Percentiles rank a stretch among this genome's conserved stretches.
phyloP scores from a whole-genome alignment of 2,888 invertebrate species.

The Drosophila nigritarsus region DNA sequence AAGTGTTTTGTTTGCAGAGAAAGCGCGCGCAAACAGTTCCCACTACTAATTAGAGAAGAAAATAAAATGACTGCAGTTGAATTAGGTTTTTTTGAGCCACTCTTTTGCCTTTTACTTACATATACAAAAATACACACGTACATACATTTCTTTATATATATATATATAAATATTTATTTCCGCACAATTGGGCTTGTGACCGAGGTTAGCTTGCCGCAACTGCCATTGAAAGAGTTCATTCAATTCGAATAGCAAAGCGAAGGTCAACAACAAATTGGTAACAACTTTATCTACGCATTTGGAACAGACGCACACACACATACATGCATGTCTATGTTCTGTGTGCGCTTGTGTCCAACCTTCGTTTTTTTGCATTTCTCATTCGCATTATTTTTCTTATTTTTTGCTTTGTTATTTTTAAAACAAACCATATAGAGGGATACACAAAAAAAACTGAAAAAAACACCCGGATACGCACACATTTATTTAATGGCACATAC shows the following conservation, averaged over 20 bases:
- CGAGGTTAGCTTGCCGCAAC: conserved; percentile 62
- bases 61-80: conserved; percentile 36
- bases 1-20: conserved; percentile 52
- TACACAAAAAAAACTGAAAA: conserved; percentile 1
- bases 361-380: conserved; percentile 47
- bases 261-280: conserved; percentile 70
- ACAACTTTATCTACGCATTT: conserved; percentile 57
- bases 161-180: conserved; percentile 43
- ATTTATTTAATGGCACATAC: conserved; percentile 1
- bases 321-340: conserved; percentile 28
- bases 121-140: conserved; percentile 4
- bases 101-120: conserved; percentile 22
- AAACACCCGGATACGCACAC: neutral
- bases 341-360: conserved; percentile 38
- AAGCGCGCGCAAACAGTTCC: conserved; percentile 75
- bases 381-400: conserved; percentile 35
- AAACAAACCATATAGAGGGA: neutral
- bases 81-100: conserved; percentile 24
- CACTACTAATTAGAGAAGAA: conserved; percentile 45
- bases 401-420: neutral
- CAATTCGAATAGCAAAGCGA: conserved; percentile 56
- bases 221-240: conserved; percentile 75
- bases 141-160: neutral
- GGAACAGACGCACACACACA: conserved; percentile 25
- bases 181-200: conserved; percentile 52